Conservation (phyloP, 2,113 vertebrate species). For the Cercocebus atys region DNA sequence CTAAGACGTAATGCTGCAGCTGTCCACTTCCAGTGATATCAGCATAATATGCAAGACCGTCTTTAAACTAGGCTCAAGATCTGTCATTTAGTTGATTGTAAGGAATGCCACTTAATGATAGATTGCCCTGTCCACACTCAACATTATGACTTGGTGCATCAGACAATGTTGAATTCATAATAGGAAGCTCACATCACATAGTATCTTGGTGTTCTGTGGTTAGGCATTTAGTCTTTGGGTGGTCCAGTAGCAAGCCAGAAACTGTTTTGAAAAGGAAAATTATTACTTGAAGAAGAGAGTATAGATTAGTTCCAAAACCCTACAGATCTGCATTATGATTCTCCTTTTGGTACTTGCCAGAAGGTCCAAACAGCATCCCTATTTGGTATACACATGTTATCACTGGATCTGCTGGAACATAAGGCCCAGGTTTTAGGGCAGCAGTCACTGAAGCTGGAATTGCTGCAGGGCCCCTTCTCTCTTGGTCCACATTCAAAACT, state of each 20-base stretch:
- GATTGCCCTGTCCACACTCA: background rate
- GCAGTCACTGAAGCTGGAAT: background rate
- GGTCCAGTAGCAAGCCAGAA: background rate
- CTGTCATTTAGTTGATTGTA: background rate
- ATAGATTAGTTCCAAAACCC: background rate
- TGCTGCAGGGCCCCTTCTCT: background rate
- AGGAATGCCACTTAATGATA: background rate
- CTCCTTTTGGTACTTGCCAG: background rate
- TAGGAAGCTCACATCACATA: background rate
- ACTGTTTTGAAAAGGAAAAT: background rate
- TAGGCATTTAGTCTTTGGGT: background rate
- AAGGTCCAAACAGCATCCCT: background rate
- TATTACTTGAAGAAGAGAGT: background rate
- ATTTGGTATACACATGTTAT: background rate
- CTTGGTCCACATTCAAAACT: background rate
- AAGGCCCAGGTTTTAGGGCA: background rate
- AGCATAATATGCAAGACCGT: background rate
- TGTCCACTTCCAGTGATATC: background rate
- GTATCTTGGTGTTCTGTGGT: background rate
- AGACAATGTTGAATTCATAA: background rate
- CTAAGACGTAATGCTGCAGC: background rate
- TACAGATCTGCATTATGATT: background rate
- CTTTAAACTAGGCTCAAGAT: background rate
- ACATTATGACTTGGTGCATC: background rate
- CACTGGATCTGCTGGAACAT: background rate